A percentile compares a stretch with the other conserved stretches of the same genome.
Evolutionary conservation across 2,888 invertebrate species (phyloP).

Genomic region (Lampropteryx suffumata): DNA sequence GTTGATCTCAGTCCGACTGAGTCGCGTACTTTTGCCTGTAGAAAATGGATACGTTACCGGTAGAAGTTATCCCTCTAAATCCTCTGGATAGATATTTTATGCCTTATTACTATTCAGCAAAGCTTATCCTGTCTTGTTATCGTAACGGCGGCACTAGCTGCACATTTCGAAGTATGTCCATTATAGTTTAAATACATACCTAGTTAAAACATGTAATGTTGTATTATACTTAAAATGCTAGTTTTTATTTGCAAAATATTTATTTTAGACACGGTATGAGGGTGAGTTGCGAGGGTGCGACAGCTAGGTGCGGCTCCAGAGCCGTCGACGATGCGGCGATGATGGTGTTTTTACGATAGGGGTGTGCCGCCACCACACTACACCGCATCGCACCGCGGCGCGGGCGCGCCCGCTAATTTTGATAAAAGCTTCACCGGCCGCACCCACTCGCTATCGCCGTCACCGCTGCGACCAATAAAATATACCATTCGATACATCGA

Average conservation of each 20-base stretch:
- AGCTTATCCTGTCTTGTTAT: conserved; percentile 26
- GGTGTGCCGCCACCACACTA: conserved; percentile 68
- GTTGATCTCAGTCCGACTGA: conserved; percentile 25
- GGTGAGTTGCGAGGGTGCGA: conserved; percentile 66
- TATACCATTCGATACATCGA: conserved; percentile 43
- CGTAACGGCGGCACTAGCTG: neutral
- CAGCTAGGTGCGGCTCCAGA: conserved; percentile 68
- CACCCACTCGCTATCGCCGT: conserved; percentile 54
- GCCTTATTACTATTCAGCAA: conserved; percentile 37
- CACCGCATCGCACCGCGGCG: conserved; percentile 45
- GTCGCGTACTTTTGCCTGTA: conserved; percentile 41
- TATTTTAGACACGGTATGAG: conserved; percentile 32
- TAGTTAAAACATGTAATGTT: no score
- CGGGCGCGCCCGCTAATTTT: conserved; percentile 79
- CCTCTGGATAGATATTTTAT: conserved; percentile 40
- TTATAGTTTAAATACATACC: no score
- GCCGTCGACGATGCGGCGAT: conserved; percentile 67
- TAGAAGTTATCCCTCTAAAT: conserved; percentile 37
- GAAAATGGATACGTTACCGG: conserved; percentile 39
- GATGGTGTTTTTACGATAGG: conserved; percentile 78
- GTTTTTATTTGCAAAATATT: conserved; percentile 6
- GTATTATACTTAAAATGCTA: neutral
- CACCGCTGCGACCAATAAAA: conserved; percentile 59
- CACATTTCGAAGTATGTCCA: conserved; percentile 1
- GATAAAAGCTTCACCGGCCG: conserved; percentile 80